A percentile compares a stretch with the other conserved stretches of the same genome.
phyloP scores from a whole-genome alignment of 2,797 vertebrate genomes.

The Acanthornis magna region DNA sequence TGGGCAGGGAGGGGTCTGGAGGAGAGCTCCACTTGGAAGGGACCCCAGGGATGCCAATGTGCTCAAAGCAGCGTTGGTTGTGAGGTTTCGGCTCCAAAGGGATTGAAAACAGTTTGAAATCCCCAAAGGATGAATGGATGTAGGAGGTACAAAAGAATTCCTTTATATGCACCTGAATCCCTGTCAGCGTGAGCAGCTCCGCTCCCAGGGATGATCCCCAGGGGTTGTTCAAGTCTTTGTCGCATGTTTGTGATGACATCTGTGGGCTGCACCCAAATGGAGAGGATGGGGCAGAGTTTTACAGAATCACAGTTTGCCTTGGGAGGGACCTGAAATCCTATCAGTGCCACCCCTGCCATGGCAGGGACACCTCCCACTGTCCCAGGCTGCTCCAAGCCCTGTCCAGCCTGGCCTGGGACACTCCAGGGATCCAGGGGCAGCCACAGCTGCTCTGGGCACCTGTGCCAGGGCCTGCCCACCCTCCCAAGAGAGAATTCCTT shows the following conservation, averaged over 20 bases:
- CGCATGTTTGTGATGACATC: rapidly evolving
- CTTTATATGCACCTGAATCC: rapidly evolving
- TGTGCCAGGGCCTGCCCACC: neutral
- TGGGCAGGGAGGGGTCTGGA: neutral
- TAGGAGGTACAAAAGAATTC: neutral
- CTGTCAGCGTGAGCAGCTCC: too few species aligned
- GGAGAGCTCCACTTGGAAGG: neutral
- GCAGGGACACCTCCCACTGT: neutral
- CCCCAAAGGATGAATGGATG: neutral
- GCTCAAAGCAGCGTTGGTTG: neutral
- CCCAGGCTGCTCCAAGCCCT: neutral
- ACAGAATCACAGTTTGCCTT: neutral
- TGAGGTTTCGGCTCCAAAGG: neutral
- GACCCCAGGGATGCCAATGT: rapidly evolving
- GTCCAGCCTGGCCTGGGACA: neutral
- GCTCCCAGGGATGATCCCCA: rapidly evolving
- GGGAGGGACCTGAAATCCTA: neutral
- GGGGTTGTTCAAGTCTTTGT: rapidly evolving
- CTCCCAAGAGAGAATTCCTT: neutral
- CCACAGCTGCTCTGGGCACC: neutral
- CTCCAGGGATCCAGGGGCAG: neutral
- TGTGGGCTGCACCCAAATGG: rapidly evolving
- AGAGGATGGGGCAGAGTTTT: neutral
- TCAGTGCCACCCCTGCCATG: rapidly evolving
- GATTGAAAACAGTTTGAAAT: neutral